phyloP scores from a whole-genome alignment of 1,140 invertebrate genomes.

The Eufriesea mexicana region DNA sequence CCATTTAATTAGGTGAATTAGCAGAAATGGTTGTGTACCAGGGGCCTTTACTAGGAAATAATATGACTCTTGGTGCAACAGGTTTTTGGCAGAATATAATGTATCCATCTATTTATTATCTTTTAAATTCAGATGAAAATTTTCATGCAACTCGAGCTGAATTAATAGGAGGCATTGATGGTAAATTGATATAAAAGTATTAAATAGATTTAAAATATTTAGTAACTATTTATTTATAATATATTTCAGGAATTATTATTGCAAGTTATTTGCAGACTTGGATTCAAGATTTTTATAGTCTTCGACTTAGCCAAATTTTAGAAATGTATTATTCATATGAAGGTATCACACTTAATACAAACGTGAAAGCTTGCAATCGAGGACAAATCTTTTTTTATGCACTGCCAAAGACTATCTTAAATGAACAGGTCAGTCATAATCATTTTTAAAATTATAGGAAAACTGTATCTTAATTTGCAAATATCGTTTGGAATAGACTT shows the following conservation, averaged over 20 bases:
- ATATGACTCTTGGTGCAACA: constrained; percentile 82
- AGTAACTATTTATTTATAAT: constrained; percentile 17
- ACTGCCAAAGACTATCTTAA: constrained; percentile 62
- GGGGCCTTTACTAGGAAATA: constrained; percentile 80
- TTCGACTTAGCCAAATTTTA: constrained; percentile 86
- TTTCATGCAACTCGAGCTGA: constrained; percentile 86
- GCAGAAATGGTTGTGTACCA: constrained; percentile 86
- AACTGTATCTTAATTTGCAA: constrained; percentile 3
- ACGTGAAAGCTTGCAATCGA: constrained; percentile 84
- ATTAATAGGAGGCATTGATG: constrained; percentile 86
- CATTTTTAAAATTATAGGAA: neutral
- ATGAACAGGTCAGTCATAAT: constrained; percentile 71
- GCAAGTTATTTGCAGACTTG: constrained; percentile 83
- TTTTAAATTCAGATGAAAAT: constrained; percentile 78
- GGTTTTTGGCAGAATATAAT: constrained; percentile 87
- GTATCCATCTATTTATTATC: constrained; percentile 84
- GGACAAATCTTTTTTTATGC: constrained; percentile 77
- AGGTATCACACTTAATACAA: constrained; percentile 83
- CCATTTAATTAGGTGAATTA: constrained; percentile 83
- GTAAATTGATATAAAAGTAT: constrained; percentile 73
- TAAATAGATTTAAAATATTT: constrained; percentile 16
- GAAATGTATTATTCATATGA: constrained; percentile 87
- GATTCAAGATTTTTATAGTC: constrained; percentile 79
- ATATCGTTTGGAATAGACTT: constrained; percentile 60
- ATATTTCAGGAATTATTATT: constrained; percentile 84